Evolutionary conservation across 2,113 vertebrate genomes (phyloP).

Genomic region (Prochilodus magdalenae): DNA sequence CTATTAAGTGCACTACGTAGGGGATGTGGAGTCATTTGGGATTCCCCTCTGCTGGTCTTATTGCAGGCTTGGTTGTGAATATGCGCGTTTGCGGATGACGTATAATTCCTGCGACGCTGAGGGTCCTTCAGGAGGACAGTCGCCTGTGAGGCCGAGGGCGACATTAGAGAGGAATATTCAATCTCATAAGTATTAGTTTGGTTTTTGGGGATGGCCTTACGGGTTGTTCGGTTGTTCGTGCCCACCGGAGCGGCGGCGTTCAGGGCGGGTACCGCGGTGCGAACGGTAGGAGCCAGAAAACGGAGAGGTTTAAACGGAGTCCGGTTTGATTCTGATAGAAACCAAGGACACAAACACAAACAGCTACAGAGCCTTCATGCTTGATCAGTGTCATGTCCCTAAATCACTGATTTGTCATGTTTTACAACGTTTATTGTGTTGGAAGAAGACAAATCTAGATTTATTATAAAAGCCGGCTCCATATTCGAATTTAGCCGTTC

Average conservation of each 20-base stretch:
- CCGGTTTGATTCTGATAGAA: background rate
- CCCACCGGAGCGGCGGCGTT: conserved; percentile 56
- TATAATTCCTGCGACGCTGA: conserved; percentile 3
- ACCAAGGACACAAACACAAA: background rate
- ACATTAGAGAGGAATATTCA: conserved; percentile 57
- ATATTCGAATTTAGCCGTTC: too few relatives aligned
- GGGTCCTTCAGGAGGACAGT: conserved; percentile 7
- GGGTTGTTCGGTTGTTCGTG: conserved; percentile 63
- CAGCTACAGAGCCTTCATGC: background rate
- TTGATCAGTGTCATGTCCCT: too few relatives aligned
- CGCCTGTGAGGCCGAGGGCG: conserved; percentile 9
- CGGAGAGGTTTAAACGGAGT: background rate
- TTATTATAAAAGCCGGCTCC: too few relatives aligned
- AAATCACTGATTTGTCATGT: too few relatives aligned
- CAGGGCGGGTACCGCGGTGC: conserved; percentile 32
- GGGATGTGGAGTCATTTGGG: background rate
- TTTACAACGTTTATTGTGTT: too few relatives aligned
- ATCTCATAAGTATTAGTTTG: background rate
- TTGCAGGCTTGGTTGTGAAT: background rate
- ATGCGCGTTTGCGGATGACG: conserved; percentile 7
- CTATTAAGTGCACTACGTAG: background rate
- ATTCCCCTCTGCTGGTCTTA: background rate
- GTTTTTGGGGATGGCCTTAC: conserved; percentile 68
- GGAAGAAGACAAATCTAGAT: too few relatives aligned
- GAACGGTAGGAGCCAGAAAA: conserved; percentile 62